A percentile compares a stretch with the other conserved stretches of the same genome.
phyloP scores from a whole-genome alignment of 2,113 vertebrate species.

The Halichoerus grypus region DNA sequence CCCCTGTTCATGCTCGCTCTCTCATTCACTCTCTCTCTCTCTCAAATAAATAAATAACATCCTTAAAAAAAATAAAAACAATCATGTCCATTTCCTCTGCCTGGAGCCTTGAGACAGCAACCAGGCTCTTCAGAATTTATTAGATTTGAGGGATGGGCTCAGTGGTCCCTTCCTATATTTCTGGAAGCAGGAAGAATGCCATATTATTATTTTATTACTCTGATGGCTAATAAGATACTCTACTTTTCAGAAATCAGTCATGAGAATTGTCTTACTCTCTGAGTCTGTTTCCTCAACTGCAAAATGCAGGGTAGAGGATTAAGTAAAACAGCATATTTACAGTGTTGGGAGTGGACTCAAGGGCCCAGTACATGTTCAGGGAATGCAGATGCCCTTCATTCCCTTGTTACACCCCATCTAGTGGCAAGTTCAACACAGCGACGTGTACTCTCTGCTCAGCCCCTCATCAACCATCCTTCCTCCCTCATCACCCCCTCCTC shows the following conservation, averaged over 20 bases:
- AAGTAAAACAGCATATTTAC: neutral
- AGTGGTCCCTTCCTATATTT: constrained; percentile 5
- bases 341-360: neutral
- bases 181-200: neutral
- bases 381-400: neutral
- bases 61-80: neutral
- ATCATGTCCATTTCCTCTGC: neutral
- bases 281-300: neutral
- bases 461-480: neutral
- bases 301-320: neutral
- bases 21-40: neutral
- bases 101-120: neutral
- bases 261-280: constrained; percentile 7
- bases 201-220: neutral
- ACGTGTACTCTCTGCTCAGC: neutral
- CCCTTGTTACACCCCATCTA: neutral
- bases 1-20: neutral
- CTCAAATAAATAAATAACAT: neutral
- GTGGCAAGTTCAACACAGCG: neutral
- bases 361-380: neutral
- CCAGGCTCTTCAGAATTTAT: constrained; percentile 6
- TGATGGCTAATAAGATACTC: neutral
- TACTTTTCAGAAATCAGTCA: constrained; percentile 5
- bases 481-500: neutral
- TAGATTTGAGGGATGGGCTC: neutral